Evolutionary conservation across 2,797 vertebrate species (phyloP).

Genomic region (Gadopsis bispinosus): DNA sequence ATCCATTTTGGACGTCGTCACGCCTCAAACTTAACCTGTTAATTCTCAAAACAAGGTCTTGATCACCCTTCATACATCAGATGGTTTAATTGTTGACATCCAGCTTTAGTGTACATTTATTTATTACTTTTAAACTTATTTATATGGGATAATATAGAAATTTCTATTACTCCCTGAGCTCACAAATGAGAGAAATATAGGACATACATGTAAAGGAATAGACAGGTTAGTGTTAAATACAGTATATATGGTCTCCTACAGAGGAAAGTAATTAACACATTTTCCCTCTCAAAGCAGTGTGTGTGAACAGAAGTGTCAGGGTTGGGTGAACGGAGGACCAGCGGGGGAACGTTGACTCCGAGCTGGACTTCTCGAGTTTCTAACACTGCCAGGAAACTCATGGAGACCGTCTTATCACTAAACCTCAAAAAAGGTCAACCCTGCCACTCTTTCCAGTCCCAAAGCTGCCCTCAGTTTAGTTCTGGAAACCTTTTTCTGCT

Average conservation of each 20-base stretch:
- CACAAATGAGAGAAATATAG: not conserved
- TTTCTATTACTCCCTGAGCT: not conserved
- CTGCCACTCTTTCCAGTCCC: constrained; percentile 45
- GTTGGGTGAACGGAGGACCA: constrained; percentile 32
- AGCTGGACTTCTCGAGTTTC: constrained; percentile 51
- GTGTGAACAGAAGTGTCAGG: constrained; percentile 24
- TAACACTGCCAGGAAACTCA: constrained; percentile 53
- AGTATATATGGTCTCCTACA: constrained; percentile 26
- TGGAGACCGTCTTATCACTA: constrained; percentile 42
- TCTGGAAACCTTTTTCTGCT: constrained; percentile 28
- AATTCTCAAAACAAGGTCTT: not conserved
- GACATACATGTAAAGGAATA: not conserved
- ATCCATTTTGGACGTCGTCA: not conserved
- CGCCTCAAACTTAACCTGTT: not conserved
- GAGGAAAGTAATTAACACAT: constrained; percentile 62
- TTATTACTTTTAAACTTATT: not conserved
- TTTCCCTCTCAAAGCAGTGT: constrained; percentile 28
- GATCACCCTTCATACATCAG: not conserved
- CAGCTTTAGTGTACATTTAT: not conserved
- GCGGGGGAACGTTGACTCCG: constrained; percentile 13
- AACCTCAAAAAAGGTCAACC: constrained; percentile 50
- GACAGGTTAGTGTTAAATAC: constrained; percentile 23
- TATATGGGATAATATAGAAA: not conserved
- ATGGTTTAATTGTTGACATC: not conserved
- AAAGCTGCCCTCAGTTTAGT: not conserved